Percentiles rank a stretch among this genome's conserved stretches.
Conservation (phyloP, 2,797 vertebrate genomes). For the Xyrichtys novacula region DNA sequence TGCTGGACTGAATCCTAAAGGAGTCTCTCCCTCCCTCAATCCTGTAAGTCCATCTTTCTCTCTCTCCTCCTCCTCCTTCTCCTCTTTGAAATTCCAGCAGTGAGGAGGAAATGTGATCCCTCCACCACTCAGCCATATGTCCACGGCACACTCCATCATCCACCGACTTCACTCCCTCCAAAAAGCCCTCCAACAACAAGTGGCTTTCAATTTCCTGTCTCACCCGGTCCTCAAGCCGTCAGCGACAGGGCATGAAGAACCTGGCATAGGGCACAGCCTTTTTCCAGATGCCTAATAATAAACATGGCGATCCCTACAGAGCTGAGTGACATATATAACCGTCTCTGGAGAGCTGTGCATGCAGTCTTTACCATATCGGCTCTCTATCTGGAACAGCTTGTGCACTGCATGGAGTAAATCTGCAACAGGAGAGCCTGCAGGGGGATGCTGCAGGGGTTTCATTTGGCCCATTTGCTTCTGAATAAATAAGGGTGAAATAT, state of each 20-base stretch:
- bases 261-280: slow-evolving; percentile 55
- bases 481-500: slow-evolving; percentile 44
- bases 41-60: slow-evolving; percentile 19
- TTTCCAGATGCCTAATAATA: slow-evolving; percentile 68
- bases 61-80: slow-evolving; percentile 14
- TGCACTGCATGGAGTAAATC: slow-evolving; percentile 64
- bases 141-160: slow-evolving; percentile 48
- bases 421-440: slow-evolving; percentile 46
- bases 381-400: slow-evolving; percentile 67
- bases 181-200: slow-evolving; percentile 68
- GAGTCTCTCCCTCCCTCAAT: slow-evolving; percentile 12
- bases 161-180: slow-evolving; percentile 42
- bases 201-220: slow-evolving; percentile 63
- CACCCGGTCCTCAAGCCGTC: slow-evolving; percentile 27
- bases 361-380: slow-evolving; percentile 50
- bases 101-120: slow-evolving; percentile 46
- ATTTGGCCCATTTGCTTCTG: slow-evolving; percentile 43
- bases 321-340: slow-evolving; percentile 65
- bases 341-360: slow-evolving; percentile 49
- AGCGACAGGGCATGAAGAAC: slow-evolving; percentile 40
- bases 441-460: slow-evolving; percentile 49
- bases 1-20: slow-evolving; percentile 46
- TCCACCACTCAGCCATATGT: slow-evolving; percentile 39
- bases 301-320: slow-evolving; percentile 53
- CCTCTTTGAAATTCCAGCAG: slow-evolving; percentile 35